Conservation (phyloP, 1,140 invertebrate species). For the Linepithema humile region DNA sequence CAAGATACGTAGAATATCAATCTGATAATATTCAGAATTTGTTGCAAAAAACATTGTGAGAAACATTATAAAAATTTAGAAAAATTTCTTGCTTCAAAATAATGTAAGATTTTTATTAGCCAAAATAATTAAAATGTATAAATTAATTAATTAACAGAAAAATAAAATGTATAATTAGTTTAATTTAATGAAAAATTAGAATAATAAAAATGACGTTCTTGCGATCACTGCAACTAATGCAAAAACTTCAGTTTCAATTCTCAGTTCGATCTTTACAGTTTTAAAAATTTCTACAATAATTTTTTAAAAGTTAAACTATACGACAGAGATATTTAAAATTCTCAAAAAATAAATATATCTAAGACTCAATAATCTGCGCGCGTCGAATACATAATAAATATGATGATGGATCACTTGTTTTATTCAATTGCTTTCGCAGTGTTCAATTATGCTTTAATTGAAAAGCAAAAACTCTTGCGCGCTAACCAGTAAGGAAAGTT, state of each 20-base stretch:
- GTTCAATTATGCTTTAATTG: conserved; percentile 77
- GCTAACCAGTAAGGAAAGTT: conserved; percentile 68
- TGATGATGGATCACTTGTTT: conserved; percentile 70
- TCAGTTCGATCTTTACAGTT: too few relatives aligned
- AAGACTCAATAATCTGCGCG: background rate
- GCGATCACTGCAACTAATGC: too few relatives aligned
- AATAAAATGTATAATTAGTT: too few relatives aligned
- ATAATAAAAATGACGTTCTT: too few relatives aligned
- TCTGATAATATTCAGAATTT: background rate
- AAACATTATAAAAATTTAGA: background rate
- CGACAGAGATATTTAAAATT: background rate
- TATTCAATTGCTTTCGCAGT: conserved; percentile 59
- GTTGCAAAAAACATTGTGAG: background rate
- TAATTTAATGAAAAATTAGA: too few relatives aligned
- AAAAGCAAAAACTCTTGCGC: conserved; percentile 71
- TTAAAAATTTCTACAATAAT: too few relatives aligned
- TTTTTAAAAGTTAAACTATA: background rate
- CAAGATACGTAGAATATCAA: background rate
- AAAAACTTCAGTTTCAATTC: too few relatives aligned
- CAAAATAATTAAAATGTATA: too few relatives aligned
- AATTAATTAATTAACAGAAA: too few relatives aligned
- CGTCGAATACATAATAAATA: too few relatives aligned
- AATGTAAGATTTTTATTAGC: too few relatives aligned
- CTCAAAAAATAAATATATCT: background rate
- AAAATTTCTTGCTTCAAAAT: background rate